Conservation (phyloP, 2,113 vertebrate species). For the Semnornis frantzii region DNA sequence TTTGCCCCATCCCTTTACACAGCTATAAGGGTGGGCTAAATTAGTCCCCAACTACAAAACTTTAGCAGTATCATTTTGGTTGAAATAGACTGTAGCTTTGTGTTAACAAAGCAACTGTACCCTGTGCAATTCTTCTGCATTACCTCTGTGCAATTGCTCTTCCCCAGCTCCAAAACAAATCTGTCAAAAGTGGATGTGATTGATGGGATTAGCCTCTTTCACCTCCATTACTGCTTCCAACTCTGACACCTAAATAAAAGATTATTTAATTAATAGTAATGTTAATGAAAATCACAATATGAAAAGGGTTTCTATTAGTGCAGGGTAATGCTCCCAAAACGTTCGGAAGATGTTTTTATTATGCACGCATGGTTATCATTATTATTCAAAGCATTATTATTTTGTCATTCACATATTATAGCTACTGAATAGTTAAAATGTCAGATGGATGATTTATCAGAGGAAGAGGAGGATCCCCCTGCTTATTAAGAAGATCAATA, state of each 20-base stretch:
- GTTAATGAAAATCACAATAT: background rate
- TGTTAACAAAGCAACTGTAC: background rate
- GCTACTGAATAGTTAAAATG: conserved; percentile 20
- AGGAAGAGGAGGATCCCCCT: background rate
- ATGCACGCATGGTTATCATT: background rate
- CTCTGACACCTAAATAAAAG: background rate
- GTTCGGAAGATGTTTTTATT: background rate
- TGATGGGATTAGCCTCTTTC: background rate
- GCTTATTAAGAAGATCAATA: conserved; percentile 13
- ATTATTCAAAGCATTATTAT: conserved; percentile 37
- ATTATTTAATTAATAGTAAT: background rate
- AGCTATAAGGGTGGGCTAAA: background rate
- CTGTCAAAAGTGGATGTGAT: background rate
- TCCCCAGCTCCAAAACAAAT: background rate
- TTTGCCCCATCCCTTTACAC: no score
- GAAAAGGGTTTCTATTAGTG: background rate
- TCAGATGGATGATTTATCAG: background rate
- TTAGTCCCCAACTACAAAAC: background rate
- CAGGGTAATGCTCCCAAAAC: background rate
- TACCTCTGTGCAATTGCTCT: background rate
- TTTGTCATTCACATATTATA: conserved; percentile 17
- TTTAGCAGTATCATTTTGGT: background rate
- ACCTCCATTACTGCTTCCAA: background rate
- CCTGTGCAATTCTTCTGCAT: background rate
- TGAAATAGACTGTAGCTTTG: accelerated